Base-by-base conservation (phyloP, 2,888 invertebrate genomes). In the Drosophila picticornis region DNA sequence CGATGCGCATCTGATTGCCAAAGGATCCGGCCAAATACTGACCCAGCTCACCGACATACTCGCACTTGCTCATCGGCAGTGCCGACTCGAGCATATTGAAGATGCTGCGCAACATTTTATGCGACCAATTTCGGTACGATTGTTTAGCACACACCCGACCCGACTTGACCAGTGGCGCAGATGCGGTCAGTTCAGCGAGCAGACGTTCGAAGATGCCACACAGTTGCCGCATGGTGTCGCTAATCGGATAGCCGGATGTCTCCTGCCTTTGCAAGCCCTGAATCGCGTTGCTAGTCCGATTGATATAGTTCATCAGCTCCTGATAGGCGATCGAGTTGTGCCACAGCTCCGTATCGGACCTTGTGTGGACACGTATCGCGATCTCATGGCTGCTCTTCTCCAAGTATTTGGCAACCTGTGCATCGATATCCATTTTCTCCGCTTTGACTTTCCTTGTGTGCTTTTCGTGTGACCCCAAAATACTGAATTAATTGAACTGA, bases 1-100 rank as follows among this genome's bases (percentile, higher is more conserved):
- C 99, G 90, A 99, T 99, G 83, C 99, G 95, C 0, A 98, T 98
- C 1, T 96, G 94, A 94, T 99, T 99, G 9, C 99, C 99, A 94
- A 99, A 97, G 63, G 97, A 96, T 92, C 99, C 98, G 59, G 95
- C 94, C 57, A 99, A 94, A 92, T 99, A 99, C 0, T 95, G 94
- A 78, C 96, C 95, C 52, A 99, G 94, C 94, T 99, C 99, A n/a
- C 96, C 95, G 74, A 98, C 67, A 22, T 83, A n/a, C 0, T 78
- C 90, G 89, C 97, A 96, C 58, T 96, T 94, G 38, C 94, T 93
- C 56, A 92, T 90, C 3, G 96, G 95, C 48, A 99, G 89, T 3
- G 95, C 95, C 76, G 94, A 94, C 91, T 96, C 95, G 11, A 99
- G 91, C 64, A 96, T 92, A 16, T 93, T 89, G 62, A 95, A 95